Evolutionary conservation across 2,797 vertebrate genomes (phyloP), one percentile per base, ranked within the genome.

Genomic region (Phrynocephalus vlangalii): DNA sequence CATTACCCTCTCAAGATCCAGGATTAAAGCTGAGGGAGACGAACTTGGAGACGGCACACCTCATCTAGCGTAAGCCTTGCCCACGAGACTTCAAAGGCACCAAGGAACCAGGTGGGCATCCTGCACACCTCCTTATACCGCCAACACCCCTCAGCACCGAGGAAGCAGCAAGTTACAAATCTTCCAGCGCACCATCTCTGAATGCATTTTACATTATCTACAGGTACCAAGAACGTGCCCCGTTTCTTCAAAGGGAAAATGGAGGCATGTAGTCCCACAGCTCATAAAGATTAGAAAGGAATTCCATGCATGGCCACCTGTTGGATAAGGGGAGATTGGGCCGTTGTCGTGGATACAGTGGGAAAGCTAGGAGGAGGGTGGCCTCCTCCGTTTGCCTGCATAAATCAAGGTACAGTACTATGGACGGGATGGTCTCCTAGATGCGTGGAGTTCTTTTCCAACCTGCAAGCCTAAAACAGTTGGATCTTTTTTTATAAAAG

Each of bases 1-100:
- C 87, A 79, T 77, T 89, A 81, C 72, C 38, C 83, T 83, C 87
- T 92, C 75, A 71, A 83, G 76, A 70, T 80, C 90, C 87, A 85
- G 38, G 89, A 88, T 88, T 73, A 52, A 88, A 88, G 79, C n/a
- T 67, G 79, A 86, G 38, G 38, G 76, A 80, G 73, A 76, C 90
- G 22, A 78, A 86, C n/a, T 72, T 56, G 22, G 72, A 84, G 38
- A 66, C 33, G 67, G 52, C n/a, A 1, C 68, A 56, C 4, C 24
- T 44, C 38, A 78, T 87, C 66, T 48, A 73, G 24, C 9, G 20
- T 60, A 48, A 3, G 38, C 70, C 79, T 82, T 76, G 18, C 0
- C 6, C 38, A 50, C 67, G 44, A 88, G 24, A 11, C 81, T 80
- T 52, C 82, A 68, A 84, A 90, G 80, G 85, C 18, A 72, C 13